A percentile compares a stretch with the other conserved stretches of the same genome.
These are phyloP conservation scores for Stegostoma tigrinum DNA, from an alignment of 2,113 vertebrate genomes.

Conservation along the genomic window DNA sequence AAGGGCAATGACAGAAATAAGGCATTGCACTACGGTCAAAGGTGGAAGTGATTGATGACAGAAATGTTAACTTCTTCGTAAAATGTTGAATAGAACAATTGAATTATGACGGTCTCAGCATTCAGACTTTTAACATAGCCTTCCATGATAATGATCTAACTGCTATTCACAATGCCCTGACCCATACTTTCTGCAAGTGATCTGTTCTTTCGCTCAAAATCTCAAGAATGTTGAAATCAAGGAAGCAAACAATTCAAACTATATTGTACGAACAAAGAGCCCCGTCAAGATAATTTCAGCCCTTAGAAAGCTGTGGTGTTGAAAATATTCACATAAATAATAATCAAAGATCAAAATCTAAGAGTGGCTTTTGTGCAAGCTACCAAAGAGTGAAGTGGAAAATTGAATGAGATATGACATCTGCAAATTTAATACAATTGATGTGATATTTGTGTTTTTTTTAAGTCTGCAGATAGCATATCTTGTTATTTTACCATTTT, in stretches of 20 bases:
- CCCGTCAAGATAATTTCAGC: neutral
- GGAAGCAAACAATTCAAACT: neutral
- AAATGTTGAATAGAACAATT: neutral
- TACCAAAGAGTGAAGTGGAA: neutral
- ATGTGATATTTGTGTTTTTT: neutral
- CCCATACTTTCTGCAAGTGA: neutral
- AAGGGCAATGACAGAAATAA: too few relatives aligned
- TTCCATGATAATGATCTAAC: neutral
- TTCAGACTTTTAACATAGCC: neutral
- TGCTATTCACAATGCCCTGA: neutral
- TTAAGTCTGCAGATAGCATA: neutral
- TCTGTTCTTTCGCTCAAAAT: neutral
- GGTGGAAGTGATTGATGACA: neutral
- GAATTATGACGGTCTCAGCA: neutral
- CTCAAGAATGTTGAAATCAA: neutral
- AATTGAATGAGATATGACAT: conserved; percentile 18
- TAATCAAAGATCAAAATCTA: neutral
- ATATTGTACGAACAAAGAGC: neutral
- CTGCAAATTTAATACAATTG: neutral
- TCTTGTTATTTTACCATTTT: neutral
- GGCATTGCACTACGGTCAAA: too few relatives aligned
- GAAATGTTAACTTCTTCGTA: neutral
- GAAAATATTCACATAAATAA: neutral
- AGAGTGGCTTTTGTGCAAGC: neutral
- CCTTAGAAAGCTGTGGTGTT: neutral